Evolutionary conservation across 2,113 vertebrate species (phyloP), one percentile per base, ranked within the genome.

Genomic region (Cavia aperea): DNA sequence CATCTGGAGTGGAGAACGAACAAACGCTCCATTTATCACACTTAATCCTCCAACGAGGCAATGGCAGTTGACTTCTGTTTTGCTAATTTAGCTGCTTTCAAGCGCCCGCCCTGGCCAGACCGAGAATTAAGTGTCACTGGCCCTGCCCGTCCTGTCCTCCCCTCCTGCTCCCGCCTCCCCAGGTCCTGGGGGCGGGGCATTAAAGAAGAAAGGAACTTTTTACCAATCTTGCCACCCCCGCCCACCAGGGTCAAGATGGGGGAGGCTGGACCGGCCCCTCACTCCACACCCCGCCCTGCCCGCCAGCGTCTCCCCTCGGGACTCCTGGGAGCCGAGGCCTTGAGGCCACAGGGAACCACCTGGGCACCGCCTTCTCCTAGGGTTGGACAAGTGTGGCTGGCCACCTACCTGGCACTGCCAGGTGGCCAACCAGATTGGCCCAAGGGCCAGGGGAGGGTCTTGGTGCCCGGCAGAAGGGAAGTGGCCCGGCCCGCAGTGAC

Each of bases 1-100:
- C 99, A 99, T 99, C 99, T 99, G 99, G 99, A 98, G 98, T 97
- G 97, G 98, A 98, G 98, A 96, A 98, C 98, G 99, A 99, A 99
- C 99, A 99, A 99, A 99, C 99, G 98, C 98, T 97, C 98, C 98
- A 99, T 99, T 99, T 99, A 99, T 99, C 98, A 98, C 98, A 98
- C 97, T 99, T 99, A 98, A 99, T 98, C 98, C 98, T 97, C 97
- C 97, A 98, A 98, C 98, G 98, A 98, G 98, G 98, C 97, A 98
- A 98, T 98, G 98, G 98, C 98, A 98, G 98, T 98, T 98, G 98
- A 98, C 98, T 98, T 98, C 98, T 99, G 98, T 98, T 98, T 98
- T 98, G 98, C 98, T 98, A 98, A 98, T 98, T 98, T 98, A 97
- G 97, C 97, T 96, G 96, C 98, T 98, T 98, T 98, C 98, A 98